Base-by-base conservation (phyloP, 37 sponge, comb jelly and placozoan species). In the Ianthella basta region DNA sequence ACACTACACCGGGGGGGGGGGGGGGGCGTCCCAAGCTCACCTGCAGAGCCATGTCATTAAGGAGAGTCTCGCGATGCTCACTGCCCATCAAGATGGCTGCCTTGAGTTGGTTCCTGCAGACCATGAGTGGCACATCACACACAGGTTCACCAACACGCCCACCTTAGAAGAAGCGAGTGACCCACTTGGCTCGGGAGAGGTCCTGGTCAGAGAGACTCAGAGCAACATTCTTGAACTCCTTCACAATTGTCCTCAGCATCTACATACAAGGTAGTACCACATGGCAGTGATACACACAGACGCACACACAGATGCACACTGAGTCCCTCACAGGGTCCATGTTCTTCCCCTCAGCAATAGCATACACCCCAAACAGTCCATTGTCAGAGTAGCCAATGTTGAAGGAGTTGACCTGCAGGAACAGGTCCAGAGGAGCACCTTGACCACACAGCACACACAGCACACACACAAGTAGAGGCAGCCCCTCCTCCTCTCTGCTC, bases 361-460 rank as follows among this genome's bases (percentile, higher is more conserved):
- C 74, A 60, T 90, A 93, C 18, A 90, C 55, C 1, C 92, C 95
- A 82, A 94, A 91, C 65, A 94, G 86, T 0, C 95, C 95, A 86
- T 64, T 89, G 85, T 94, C 93, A 54, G 93, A 82, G 73, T 94
- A 91, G 60, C 61, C 74, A 14, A 94, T 23, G 60, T 94, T 91
- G 55, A 91, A 13, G 41, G 89, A 82, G 63, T 79, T 61, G 0
- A 82, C 89, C 94, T 94, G 56, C 24, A 80, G 39, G 12, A 30
- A 36, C n/a, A n/a, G n/a, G n/a, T n/a, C n/a, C n/a, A n/a, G n/a
- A n/a, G n/a, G n/a, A 25, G 21, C 14, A n/a, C 10, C 64, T 10
- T 61, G 4, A 61, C 4, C 29, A 61, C 24, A 61, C 27, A 29
- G 29, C 64, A 61, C 4, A 61, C 24, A 61, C 29, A 8, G 50